phyloP scores from a whole-genome alignment of 1,140 invertebrate genomes.

The Meloidogyne floridensis region DNA sequence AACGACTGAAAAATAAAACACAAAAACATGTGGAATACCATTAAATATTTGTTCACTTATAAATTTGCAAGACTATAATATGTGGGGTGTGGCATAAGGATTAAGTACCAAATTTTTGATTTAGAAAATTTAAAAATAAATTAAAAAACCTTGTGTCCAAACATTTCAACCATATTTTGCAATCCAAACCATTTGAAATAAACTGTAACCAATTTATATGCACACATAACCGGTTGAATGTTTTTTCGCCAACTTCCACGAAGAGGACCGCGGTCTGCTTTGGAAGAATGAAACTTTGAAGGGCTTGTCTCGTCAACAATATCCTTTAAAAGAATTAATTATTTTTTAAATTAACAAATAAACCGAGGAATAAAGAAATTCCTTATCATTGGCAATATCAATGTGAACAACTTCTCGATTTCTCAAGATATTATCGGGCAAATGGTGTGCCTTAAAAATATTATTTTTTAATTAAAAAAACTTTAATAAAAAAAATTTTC shows the following conservation, averaged over 20 bases:
- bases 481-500: background rate
- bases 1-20: too few species aligned
- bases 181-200: constrained; percentile 99
- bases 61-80: too few species aligned
- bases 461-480: constrained; percentile 9
- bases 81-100: too few species aligned
- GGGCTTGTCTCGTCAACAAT: constrained; percentile 89
- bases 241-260: constrained; percentile 75
- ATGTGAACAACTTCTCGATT: constrained; percentile 61
- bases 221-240: constrained; percentile 89
- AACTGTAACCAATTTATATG: constrained; percentile 94
- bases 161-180: constrained; percentile 88
- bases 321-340: constrained; percentile 69
- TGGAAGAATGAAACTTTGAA: constrained; percentile 82
- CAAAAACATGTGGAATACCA: too few species aligned
- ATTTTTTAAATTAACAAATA: constrained; percentile 23
- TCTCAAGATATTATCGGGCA: constrained; percentile 47
- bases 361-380: constrained; percentile 48
- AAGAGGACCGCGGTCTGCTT: constrained; percentile 90
- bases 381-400: constrained; percentile 62
- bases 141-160: constrained; percentile 78
- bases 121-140: background rate
- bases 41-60: too few species aligned
- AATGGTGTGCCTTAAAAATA: constrained; percentile 54
- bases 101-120: background rate